phyloP scores from a whole-genome alignment of 1,140 invertebrate species.

The Rhopalosiphum maidis region DNA sequence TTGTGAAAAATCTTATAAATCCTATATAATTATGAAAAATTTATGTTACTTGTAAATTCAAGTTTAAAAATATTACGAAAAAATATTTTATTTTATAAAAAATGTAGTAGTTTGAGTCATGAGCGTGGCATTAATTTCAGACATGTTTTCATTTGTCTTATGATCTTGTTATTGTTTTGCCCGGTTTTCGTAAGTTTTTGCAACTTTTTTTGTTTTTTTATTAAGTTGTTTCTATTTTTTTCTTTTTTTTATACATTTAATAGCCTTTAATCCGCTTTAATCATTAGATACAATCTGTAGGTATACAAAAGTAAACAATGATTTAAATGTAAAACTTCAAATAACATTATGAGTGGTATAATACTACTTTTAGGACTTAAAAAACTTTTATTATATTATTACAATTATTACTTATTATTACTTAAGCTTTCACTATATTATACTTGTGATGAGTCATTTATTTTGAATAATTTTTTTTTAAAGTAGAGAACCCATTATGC shows the following conservation, averaged over 20 bases:
- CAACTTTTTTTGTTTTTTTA: background rate
- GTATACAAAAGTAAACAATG: background rate
- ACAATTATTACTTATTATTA: background rate
- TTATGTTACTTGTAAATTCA: background rate
- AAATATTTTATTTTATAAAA: background rate
- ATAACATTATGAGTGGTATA: background rate
- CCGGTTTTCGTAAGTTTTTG: background rate
- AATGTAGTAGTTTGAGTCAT: background rate
- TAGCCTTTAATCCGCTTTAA: background rate
- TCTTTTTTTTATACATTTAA: background rate
- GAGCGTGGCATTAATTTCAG: background rate
- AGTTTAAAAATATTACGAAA: background rate
- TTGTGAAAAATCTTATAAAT: background rate
- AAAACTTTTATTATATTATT: background rate
- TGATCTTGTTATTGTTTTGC: background rate
- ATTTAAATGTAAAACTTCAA: background rate
- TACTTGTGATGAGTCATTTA: background rate
- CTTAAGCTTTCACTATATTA: background rate
- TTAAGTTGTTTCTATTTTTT: background rate
- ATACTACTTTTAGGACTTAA: background rate
- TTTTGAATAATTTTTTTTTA: background rate
- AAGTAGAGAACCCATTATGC: background rate
- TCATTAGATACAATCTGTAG: no score
- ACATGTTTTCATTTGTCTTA: background rate
- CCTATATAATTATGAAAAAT: background rate